These are phyloP conservation scores for Drosophila burlai DNA, from an alignment of 1,140 invertebrate genomes.

Conservation along the genomic window DNA sequence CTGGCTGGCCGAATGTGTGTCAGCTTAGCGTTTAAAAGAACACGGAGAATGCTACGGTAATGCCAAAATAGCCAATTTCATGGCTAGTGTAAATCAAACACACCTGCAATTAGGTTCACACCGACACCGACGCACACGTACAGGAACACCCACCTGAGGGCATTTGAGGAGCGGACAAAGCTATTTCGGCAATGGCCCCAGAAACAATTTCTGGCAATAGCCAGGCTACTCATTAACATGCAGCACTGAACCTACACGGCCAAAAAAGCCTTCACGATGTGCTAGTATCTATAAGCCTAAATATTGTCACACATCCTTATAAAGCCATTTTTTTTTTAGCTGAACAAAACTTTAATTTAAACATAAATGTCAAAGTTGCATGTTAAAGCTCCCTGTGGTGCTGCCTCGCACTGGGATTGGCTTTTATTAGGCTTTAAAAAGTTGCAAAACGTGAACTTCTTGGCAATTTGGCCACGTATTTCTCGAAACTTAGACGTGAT, in stretches of 20 bases:
- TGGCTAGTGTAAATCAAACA: slow-evolving; percentile 79
- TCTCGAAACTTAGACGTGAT: slow-evolving; percentile 10
- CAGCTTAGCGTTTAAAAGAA: slow-evolving; percentile 67
- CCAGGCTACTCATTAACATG: slow-evolving; percentile 75
- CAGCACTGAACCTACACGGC: slow-evolving; percentile 24
- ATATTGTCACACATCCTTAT: not conserved
- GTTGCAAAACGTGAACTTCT: slow-evolving; percentile 6
- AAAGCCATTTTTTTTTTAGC: not conserved
- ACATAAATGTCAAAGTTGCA: slow-evolving; percentile 13
- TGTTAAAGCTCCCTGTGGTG: not conserved
- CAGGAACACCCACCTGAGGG: slow-evolving; percentile 1
- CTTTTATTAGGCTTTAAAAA: slow-evolving; percentile 19
- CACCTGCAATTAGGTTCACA: slow-evolving; percentile 69
- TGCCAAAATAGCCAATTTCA: slow-evolving; percentile 77
- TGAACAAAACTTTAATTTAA: not conserved
- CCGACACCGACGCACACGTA: slow-evolving; percentile 5
- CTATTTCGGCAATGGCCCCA: slow-evolving; percentile 51
- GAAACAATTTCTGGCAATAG: slow-evolving; percentile 74
- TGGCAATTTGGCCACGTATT: slow-evolving; percentile 16
- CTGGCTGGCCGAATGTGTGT: slow-evolving; percentile 61
- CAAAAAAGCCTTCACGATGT: not conserved
- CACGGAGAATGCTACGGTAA: slow-evolving; percentile 61
- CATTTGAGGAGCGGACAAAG: slow-evolving; percentile 31
- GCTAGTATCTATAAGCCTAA: not conserved
- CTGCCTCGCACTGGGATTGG: not conserved